Evolutionary conservation across 2,888 invertebrate species (phyloP), one percentile per base, ranked within the genome.

Genomic region (Agriopis aurantiaria): DNA sequence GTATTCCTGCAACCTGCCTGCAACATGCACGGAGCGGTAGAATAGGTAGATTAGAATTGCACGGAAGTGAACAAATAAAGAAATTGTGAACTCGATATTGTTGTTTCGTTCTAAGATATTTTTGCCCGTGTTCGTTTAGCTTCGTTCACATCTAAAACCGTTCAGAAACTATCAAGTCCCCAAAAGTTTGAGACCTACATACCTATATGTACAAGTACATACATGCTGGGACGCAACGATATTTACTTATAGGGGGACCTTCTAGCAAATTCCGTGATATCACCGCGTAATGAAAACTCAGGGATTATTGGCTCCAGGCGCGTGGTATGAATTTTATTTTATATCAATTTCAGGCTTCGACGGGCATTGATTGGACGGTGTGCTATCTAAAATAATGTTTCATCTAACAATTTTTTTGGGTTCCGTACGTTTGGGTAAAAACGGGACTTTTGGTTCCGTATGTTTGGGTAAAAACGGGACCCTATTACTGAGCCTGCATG

Each of bases 341-440:
- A 48, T 49, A 63, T 64, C 59, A 64, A 68, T 68, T 68, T 68
- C 62, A 59, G 49, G 58, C 40, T 48, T 58, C 58, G 58, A 11
- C 63, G 63, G 64, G 14, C 68, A 57, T 68, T 63, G 53, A 55
- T 66, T 60, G 51, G 40, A 46, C 33, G 3, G 55, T 17, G 57
- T n/a, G 9, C 33, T 3, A 14, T 17, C 4, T 62, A 17, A 53
- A 17, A 61, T 62, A 11, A 45, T 17, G 17, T 43, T 43, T 57
- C 9, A 9, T 8, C 43, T 17, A 0, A 43, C 1, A n/a, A n/a
- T n/a, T 11, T 48, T 17, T 17, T 51, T 9, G 6, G 51, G 17
- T 23, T 23, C 17, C 17, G 17, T 23, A 23, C 17, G n/a, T n/a
- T n/a, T n/a, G n/a, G n/a, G n/a, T n/a, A n/a, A n/a, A n/a, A n/a